Base-by-base conservation (phyloP, 2,888 invertebrate genomes). In the Schizaphis graminum region DNA sequence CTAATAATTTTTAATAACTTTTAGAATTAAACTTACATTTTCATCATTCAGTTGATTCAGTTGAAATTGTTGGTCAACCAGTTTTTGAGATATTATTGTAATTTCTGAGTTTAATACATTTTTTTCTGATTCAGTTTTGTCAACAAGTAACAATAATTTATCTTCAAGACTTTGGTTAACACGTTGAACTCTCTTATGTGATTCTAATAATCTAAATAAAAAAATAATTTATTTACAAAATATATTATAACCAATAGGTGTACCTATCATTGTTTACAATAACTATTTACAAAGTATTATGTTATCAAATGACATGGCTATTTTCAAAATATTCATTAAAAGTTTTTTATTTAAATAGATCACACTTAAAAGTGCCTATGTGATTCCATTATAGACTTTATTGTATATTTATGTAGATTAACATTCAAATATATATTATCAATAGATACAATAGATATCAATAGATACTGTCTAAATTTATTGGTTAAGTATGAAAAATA, bases 161-260 rank as follows among this genome's bases (percentile, higher is more conserved):
- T 99, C 99, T 96, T 99, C 99, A 95, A 99, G 96, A 95, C 98
- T 98, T 96, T 99, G 99, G 96, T 99, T 99, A 86, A 99, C 97
- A 96, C 98, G 98, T 96, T 99, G 99, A 94, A 99, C 97, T 95
- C 98, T 97, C 96, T 98, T 98, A 95, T 99, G 98, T 94, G 98
- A 98, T 96, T 99, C 99, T 96, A 98, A 97, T 95, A 99, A 97
- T 95, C 99, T 56, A 35, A 26, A 67, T 8, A 77, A 67, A 77
- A 77, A 67, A 21, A 77, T 21, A 77, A 16, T 21, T 77, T 77
- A 77, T 67, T 67, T 67, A n/a, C 67, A 67, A 67, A 67, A 67
- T 7, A 35, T 35, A 77, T 67, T 1, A 16, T 77, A 16, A 0
- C 16, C 49, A 53, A 13, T 53, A 53, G 13, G 16, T 53, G 16